Evolutionary conservation across 2,888 invertebrate species (phyloP).

Genomic region (Dorcus parallelipipedus): DNA sequence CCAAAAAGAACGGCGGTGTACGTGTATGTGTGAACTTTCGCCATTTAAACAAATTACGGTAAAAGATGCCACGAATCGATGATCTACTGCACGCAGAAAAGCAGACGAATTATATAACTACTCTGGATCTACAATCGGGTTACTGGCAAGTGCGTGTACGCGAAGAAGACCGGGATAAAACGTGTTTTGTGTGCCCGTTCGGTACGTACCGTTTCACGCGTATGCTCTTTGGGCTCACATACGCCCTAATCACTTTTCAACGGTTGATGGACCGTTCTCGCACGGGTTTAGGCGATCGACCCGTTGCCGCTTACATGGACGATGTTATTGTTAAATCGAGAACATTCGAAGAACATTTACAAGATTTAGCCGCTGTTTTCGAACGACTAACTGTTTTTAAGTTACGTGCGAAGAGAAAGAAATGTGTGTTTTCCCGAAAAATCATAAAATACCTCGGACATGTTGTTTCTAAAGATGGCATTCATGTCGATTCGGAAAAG

Average conservation of each 20-base stretch:
- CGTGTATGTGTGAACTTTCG: too few species aligned
- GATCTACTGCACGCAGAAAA: conserved; percentile 40
- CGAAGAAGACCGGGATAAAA: conserved; percentile 2
- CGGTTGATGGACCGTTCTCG: too few species aligned
- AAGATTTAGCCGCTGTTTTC: conserved; percentile 23
- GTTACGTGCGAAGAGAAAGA: conserved; percentile 23
- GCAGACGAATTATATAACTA: conserved; percentile 27
- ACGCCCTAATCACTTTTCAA: conserved; percentile 30
- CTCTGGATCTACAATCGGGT: conserved; percentile 37
- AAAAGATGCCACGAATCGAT: conserved; percentile 31
- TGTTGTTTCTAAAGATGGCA: background rate
- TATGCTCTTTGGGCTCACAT: conserved; percentile 30
- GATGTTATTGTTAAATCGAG: conserved; percentile 29
- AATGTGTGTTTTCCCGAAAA: conserved; percentile 24
- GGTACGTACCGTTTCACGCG: conserved; percentile 23
- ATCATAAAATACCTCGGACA: conserved; percentile 24
- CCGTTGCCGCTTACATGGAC: conserved; percentile 28
- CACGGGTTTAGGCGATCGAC: conserved; percentile 20
- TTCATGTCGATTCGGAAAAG: conserved; percentile 13
- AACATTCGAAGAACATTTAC: conserved; percentile 25
- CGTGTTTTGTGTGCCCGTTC: conserved; percentile 33
- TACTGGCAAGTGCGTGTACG: too few species aligned
- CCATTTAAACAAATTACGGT: too few species aligned
- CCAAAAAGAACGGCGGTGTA: too few species aligned
- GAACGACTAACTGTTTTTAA: conserved; percentile 17